These are phyloP conservation scores for Caenorhabditis inopinata DNA, from an alignment of 1,140 invertebrate genomes.

Conservation along the genomic window DNA sequence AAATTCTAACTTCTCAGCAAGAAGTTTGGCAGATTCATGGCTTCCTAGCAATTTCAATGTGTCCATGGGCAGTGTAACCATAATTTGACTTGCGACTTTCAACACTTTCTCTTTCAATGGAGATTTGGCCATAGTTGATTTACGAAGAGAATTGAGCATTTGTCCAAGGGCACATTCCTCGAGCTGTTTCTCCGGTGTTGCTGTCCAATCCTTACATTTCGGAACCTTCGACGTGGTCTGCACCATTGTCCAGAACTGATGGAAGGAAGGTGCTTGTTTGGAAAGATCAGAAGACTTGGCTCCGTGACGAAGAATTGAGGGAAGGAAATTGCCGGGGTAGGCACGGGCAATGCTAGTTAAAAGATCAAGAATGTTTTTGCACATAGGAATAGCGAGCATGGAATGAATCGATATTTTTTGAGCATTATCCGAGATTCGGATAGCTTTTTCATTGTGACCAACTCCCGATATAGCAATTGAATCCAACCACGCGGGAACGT, in stretches of 20 bases:
- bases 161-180: not conserved
- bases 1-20: conserved; percentile 16
- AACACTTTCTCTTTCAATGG: conserved; percentile 26
- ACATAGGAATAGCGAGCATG: conserved; percentile 10
- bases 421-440: conserved; percentile 34
- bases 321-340: conserved; percentile 47
- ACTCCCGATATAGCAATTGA: conserved; percentile 34
- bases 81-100: conserved; percentile 29
- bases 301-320: conserved; percentile 33
- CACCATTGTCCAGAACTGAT: conserved; percentile 38
- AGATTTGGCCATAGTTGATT: not conserved
- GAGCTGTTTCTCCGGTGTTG: not conserved
- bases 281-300: not conserved
- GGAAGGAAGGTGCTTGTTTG: not conserved
- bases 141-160: not conserved
- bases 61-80: conserved; percentile 44
- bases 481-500: conserved; percentile 31
- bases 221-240: not conserved
- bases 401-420: conserved; percentile 40
- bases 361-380: conserved; percentile 37
- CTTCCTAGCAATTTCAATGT: not conserved
- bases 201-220: not conserved
- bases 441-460: conserved; percentile 30
- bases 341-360: conserved; percentile 43
- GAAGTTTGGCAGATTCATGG: not conserved